Evolutionary conservation across 2,888 invertebrate genomes (phyloP).

Genomic region (Euphydryas editha): DNA sequence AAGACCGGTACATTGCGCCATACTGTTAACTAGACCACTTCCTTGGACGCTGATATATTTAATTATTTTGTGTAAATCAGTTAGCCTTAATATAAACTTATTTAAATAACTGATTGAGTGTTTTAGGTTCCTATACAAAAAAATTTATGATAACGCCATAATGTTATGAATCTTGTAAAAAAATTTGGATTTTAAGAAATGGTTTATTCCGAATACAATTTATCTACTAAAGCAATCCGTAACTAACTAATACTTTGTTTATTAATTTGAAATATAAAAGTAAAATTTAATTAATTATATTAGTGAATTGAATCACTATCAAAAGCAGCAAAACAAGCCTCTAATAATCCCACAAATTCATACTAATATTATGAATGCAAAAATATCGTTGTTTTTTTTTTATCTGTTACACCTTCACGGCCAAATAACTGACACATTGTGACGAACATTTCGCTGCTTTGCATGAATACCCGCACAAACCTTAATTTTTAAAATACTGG

Average conservation of each 20-base stretch:
- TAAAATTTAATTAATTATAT: too few species aligned
- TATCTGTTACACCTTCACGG: too few species aligned
- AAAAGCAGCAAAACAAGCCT: too few species aligned
- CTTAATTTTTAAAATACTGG: too few species aligned
- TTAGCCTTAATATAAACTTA: slow-evolving; percentile 12
- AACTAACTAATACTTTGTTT: not conserved
- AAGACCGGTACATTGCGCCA: slow-evolving; percentile 24
- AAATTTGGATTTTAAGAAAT: not conserved
- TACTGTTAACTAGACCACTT: slow-evolving; percentile 33
- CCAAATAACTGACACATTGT: too few species aligned
- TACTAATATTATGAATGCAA: too few species aligned
- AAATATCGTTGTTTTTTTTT: too few species aligned
- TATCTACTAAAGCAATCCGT: not conserved
- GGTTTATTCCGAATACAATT: not conserved
- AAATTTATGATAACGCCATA: not conserved
- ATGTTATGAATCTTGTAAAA: not conserved
- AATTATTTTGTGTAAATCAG: slow-evolving; percentile 32
- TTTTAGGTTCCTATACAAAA: not conserved
- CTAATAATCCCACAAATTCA: too few species aligned
- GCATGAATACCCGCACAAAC: too few species aligned
- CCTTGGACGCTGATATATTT: slow-evolving; percentile 28
- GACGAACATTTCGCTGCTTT: too few species aligned
- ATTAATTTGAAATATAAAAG: not conserved
- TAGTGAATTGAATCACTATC: too few species aligned
- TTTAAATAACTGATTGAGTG: slow-evolving; percentile 5